Percentiles rank a stretch among this genome's conserved stretches.
Conservation (phyloP, 2,113 vertebrate genomes). For the Erythrolamprus reginae region DNA sequence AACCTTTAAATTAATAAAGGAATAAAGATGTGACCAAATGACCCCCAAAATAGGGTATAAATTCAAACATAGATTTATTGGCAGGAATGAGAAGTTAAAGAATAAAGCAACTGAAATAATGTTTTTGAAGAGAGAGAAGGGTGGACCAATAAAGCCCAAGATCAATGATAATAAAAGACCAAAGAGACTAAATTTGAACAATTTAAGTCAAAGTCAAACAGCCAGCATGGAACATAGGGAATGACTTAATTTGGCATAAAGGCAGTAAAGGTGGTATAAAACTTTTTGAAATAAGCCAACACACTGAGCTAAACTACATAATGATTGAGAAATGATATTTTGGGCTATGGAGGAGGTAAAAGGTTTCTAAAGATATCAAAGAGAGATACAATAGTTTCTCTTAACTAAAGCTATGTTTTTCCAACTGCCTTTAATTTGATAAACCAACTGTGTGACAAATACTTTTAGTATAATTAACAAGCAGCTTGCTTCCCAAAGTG, state of each 20-base stretch:
- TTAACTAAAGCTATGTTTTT: slow-evolving; percentile 4
- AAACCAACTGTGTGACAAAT: not conserved
- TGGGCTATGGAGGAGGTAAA: slow-evolving; percentile 37
- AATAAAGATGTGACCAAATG: slow-evolving; percentile 27
- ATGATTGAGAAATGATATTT: slow-evolving; percentile 21
- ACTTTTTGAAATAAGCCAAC: slow-evolving; percentile 35
- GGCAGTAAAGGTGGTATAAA: slow-evolving; percentile 29
- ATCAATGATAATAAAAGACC: slow-evolving; percentile 46
- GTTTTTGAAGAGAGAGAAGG: slow-evolving; percentile 24
- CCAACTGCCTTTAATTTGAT: not conserved
- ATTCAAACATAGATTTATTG: slow-evolving; percentile 37
- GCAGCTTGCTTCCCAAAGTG: not conserved
- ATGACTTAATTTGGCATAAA: slow-evolving; percentile 42
- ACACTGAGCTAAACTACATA: slow-evolving; percentile 30
- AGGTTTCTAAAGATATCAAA: not conserved
- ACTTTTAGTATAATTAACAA: slow-evolving; percentile 24
- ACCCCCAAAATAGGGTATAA: slow-evolving; percentile 28
- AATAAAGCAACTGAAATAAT: slow-evolving; percentile 36
- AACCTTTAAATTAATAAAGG: not conserved
- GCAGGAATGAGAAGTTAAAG: slow-evolving; percentile 10
- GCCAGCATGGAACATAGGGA: slow-evolving; percentile 15
- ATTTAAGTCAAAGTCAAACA: slow-evolving; percentile 31
- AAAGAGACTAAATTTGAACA: slow-evolving; percentile 47
- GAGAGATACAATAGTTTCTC: slow-evolving; percentile 12
- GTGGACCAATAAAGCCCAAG: slow-evolving; percentile 36